Conservation (phyloP, 2,888 invertebrate species). For the Auanema freiburgensis region DNA sequence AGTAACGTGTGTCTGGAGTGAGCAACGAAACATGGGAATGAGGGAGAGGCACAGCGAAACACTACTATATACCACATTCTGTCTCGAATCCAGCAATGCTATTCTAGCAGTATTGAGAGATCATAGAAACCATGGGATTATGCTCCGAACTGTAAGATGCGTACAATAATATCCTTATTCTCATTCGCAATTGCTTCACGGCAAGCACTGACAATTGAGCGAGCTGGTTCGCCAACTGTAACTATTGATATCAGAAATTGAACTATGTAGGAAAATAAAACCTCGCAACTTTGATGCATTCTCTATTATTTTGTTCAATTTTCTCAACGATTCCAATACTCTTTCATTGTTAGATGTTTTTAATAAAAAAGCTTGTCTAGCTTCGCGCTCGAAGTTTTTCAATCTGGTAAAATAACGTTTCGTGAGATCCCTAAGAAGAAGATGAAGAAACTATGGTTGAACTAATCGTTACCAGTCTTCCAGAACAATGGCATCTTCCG, state of each 20-base stretch:
- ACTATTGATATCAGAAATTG: constrained; percentile 3
- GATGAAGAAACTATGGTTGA: background rate
- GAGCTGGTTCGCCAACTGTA: constrained; percentile 53
- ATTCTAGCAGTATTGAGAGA: too few relatives aligned
- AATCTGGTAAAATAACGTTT: constrained; percentile 43
- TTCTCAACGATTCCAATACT: constrained; percentile 38
- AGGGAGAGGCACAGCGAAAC: too few relatives aligned
- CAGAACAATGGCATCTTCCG: constrained; percentile 53
- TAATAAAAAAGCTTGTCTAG: constrained; percentile 37
- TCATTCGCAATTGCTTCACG: constrained; percentile 54
- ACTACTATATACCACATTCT: too few relatives aligned
- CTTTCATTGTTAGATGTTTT: constrained; percentile 40
- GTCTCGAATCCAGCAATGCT: too few relatives aligned
- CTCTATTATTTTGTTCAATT: constrained; percentile 48
- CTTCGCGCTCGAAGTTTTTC: constrained; percentile 39
- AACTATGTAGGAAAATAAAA: too few relatives aligned
- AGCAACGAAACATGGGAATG: too few relatives aligned
- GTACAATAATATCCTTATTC: constrained; percentile 49
- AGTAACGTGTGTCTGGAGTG: too few relatives aligned
- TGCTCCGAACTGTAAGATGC: constrained; percentile 44
- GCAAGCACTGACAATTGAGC: constrained; percentile 53
- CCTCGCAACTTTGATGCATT: constrained; percentile 36
- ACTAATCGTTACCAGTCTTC: constrained; percentile 38
- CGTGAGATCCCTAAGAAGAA: constrained; percentile 27
- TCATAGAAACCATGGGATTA: too few relatives aligned